Evolutionary conservation across 2,888 invertebrate genomes (phyloP).

Genomic region (Troides helena): DNA sequence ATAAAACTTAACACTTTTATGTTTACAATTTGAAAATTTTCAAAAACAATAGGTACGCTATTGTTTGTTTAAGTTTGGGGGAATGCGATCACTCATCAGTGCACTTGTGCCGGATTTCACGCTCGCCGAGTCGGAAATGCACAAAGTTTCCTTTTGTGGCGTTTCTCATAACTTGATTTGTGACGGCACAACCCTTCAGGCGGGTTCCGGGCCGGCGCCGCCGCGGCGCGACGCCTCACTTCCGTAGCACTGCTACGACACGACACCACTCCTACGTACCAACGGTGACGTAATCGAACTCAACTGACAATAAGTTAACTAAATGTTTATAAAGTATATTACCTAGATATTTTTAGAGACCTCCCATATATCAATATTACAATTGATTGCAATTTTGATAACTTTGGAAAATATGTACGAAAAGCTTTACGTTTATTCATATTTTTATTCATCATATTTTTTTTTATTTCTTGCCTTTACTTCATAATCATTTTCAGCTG

Average conservation of each 20-base stretch:
- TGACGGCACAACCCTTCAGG: slow-evolving; percentile 77
- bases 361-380: neutral
- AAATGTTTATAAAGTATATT: neutral
- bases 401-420: too few relatives aligned
- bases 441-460: too few relatives aligned
- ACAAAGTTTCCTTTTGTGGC: slow-evolving; percentile 80
- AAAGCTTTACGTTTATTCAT: too few relatives aligned
- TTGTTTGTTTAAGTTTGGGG: slow-evolving; percentile 41
- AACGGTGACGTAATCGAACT: slow-evolving; percentile 24
- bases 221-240: slow-evolving; percentile 72
- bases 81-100: slow-evolving; percentile 42
- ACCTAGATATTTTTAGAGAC: neutral
- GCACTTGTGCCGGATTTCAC: slow-evolving; percentile 64
- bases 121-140: slow-evolving; percentile 76
- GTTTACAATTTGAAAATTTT: neutral
- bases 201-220: slow-evolving; percentile 74
- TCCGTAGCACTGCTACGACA: slow-evolving; percentile 44
- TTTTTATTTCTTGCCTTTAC: too few relatives aligned
- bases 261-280: slow-evolving; percentile 4
- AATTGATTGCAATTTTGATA: too few relatives aligned
- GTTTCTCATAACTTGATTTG: slow-evolving; percentile 79
- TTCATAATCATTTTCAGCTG: too few relatives aligned
- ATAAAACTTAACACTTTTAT: neutral
- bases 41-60: neutral
- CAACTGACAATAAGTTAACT: neutral